A percentile compares a stretch with the other conserved stretches of the same genome.
Conservation (phyloP, 2,113 vertebrate species). For the Equus przewalskii region DNA sequence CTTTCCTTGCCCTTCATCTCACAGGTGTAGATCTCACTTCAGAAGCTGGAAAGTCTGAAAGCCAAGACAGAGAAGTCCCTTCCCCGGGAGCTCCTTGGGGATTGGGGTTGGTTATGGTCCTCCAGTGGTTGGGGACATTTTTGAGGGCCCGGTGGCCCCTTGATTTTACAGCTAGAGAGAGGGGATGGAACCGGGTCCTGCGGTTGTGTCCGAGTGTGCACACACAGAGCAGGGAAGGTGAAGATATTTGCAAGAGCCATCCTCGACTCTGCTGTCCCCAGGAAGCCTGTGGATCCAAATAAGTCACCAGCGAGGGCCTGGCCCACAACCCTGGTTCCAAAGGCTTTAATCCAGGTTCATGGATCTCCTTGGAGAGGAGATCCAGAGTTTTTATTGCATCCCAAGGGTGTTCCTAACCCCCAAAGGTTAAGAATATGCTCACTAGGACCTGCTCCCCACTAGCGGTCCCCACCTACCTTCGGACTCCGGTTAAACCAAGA, state of each 20-base stretch:
- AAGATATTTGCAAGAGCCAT: fast-evolving
- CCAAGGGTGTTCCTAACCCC: neutral
- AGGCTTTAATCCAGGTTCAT: neutral
- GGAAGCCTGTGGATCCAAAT: neutral
- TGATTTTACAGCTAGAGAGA: neutral
- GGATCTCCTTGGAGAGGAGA: neutral
- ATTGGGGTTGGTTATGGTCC: neutral
- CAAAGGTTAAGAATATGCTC: neutral
- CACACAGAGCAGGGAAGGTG: neutral
- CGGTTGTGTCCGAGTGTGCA: too few species aligned
- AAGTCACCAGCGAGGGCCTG: neutral
- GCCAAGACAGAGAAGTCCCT: neutral
- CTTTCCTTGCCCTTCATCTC: neutral
- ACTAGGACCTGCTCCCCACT: neutral
- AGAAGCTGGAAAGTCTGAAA: too few species aligned
- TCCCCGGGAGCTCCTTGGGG: neutral
- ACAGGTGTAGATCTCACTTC: neutral
- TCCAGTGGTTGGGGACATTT: neutral
- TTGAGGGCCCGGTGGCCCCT: neutral
- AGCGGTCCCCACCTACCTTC: neutral
- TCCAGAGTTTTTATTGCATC: neutral
- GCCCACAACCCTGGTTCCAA: neutral
- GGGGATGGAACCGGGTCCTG: fast-evolving
- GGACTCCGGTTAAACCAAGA: neutral
- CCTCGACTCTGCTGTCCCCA: fast-evolving